phyloP scores from a whole-genome alignment of 2,797 vertebrate species.

The Tokudaia muenninki region DNA sequence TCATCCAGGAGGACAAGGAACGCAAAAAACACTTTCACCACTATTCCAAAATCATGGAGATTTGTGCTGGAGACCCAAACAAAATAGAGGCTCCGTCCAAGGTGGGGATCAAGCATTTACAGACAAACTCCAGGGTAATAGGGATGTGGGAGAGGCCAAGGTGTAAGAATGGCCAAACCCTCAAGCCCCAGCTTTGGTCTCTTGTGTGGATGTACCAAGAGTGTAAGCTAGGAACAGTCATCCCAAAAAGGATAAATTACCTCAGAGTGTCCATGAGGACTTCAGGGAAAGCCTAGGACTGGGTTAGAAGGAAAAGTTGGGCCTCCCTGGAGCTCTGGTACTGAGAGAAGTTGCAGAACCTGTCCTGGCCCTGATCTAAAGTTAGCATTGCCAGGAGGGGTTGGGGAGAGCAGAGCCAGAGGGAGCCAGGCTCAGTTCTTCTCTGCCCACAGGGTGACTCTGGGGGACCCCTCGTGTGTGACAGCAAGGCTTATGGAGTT shows the following conservation, averaged over 20 bases:
- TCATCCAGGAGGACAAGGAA: accelerated
- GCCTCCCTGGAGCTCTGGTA: neutral
- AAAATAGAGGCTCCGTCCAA: neutral
- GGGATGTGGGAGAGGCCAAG: neutral
- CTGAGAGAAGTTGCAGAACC: neutral
- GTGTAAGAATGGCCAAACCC: neutral
- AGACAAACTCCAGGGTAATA: neutral
- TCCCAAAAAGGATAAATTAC: neutral
- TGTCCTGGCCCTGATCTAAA: neutral
- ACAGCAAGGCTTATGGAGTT: neutral
- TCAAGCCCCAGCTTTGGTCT: neutral
- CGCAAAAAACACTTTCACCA: accelerated
- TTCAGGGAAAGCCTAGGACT: neutral
- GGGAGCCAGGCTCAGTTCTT: neutral
- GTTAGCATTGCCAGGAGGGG: too few species aligned
- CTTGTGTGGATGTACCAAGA: neutral
- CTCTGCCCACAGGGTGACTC: neutral
- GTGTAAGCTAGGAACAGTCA: neutral
- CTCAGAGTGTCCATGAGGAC: neutral
- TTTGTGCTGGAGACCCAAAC: constrained; percentile 37
- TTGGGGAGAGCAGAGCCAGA: too few species aligned
- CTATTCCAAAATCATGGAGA: neutral
- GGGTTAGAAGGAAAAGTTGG: neutral
- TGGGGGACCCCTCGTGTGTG: neutral
- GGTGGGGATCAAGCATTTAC: neutral